Evolutionary conservation across 1,140 invertebrate species (phyloP).

Genomic region (Dendrolimus kikuchii): DNA sequence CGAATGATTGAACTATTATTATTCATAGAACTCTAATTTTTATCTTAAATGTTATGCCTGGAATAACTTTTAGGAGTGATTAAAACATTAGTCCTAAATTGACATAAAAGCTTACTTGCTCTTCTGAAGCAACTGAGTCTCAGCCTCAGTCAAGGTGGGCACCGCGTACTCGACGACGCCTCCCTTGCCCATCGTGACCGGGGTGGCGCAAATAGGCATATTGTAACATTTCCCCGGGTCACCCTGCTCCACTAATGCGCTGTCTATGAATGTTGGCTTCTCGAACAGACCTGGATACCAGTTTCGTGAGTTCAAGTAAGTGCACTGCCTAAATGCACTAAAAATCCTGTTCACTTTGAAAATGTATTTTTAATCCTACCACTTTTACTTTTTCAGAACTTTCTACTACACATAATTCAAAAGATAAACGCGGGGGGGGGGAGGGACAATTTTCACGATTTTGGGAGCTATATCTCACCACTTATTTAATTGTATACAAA

Average conservation of each 20-base stretch:
- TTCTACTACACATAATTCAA: no score
- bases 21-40: no score
- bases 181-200: conserved; percentile 35
- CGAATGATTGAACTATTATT: no score
- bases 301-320: neutral
- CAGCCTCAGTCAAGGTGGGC: conserved; percentile 36
- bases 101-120: conserved; percentile 31
- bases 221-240: conserved; percentile 44
- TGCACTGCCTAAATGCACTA: neutral
- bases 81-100: no score
- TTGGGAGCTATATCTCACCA: neutral
- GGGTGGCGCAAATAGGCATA: conserved; percentile 44
- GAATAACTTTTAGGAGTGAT: no score
- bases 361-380: neutral
- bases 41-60: no score
- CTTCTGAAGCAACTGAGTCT: conserved; percentile 31
- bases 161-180: conserved; percentile 46
- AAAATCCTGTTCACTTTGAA: neutral
- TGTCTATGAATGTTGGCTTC: conserved; percentile 45
- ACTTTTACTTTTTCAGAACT: neutral
- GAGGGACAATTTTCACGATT: no score
- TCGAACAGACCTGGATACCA: conserved; percentile 39
- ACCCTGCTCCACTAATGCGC: conserved; percentile 46
- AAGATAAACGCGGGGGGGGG: no score
- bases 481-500: neutral